A percentile compares a stretch with the other conserved stretches of the same genome.
phyloP scores from a whole-genome alignment of 2,113 vertebrate genomes.

The Ptilorrhoa leucosticta region DNA sequence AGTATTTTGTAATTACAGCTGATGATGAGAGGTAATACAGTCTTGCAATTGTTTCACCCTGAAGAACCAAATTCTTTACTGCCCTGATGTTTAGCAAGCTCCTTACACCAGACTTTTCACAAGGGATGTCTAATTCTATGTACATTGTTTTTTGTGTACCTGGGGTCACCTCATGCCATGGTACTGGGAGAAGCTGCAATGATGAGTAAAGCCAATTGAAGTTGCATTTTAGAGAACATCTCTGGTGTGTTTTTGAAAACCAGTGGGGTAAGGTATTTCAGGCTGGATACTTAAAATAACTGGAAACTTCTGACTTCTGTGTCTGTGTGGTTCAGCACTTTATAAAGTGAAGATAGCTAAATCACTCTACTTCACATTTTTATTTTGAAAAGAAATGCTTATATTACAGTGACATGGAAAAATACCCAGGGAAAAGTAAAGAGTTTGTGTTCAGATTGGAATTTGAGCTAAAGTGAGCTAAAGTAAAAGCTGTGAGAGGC shows the following conservation, averaged over 20 bases:
- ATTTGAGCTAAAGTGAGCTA: not conserved
- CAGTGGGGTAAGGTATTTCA: not conserved
- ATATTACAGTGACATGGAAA: not conserved
- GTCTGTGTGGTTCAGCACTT: not conserved
- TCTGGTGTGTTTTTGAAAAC: not conserved
- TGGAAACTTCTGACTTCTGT: not conserved
- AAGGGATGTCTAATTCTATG: not conserved
- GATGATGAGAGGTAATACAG: not conserved
- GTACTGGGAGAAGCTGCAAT: not conserved
- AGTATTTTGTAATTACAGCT: not conserved
- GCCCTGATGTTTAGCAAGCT: not conserved
- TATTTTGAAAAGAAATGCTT: not conserved
- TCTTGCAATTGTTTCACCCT: not conserved
- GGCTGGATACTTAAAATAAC: not conserved
- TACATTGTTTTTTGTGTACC: not conserved
- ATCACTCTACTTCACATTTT: not conserved
- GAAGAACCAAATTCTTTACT: not conserved
- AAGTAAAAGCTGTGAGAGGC: not conserved
- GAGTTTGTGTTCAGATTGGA: not conserved
- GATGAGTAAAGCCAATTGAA: rapidly evolving
- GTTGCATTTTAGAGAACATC: not conserved
- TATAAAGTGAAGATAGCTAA: not conserved
- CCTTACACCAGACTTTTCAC: not conserved
- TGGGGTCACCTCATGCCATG: not conserved
- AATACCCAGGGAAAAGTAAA: not conserved